Percentiles rank a stretch among this genome's conserved stretches.
These are phyloP conservation scores for Muscicapa striata DNA, from an alignment of 2,797 vertebrate genomes.

Conservation along the genomic window DNA sequence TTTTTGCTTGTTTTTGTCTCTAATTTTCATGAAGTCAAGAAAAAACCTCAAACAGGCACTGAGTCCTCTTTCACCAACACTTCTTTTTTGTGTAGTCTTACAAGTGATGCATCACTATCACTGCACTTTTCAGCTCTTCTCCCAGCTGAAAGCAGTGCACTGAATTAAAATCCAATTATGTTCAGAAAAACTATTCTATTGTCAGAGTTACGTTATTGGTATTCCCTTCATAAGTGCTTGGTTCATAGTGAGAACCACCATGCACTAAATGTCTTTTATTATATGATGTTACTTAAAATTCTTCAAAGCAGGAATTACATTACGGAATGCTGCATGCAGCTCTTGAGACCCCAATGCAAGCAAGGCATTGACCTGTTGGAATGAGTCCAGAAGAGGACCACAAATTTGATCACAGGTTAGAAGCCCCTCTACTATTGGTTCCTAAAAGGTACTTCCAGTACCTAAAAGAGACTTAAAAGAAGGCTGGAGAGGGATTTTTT, in stretches of 20 bases:
- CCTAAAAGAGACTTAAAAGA: not conserved
- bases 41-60: fast-evolving
- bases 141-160: not conserved
- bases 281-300: not conserved
- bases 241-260: not conserved
- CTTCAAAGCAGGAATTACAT: not conserved
- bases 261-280: not conserved
- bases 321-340: not conserved
- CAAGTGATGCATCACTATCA: not conserved
- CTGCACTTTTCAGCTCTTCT: not conserved
- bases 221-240: not conserved
- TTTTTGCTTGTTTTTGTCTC: not conserved
- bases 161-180: not conserved
- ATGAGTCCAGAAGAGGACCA: not conserved
- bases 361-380: not conserved
- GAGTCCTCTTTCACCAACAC: not conserved
- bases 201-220: not conserved
- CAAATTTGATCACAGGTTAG: not conserved
- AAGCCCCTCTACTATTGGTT: not conserved
- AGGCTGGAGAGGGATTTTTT: not conserved
- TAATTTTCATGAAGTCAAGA: not conserved
- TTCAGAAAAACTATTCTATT: not conserved
- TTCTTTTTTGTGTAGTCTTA: not conserved
- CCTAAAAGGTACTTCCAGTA: too few relatives aligned
- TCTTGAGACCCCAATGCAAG: not conserved